These are phyloP conservation scores for Raphicerus campestris DNA, from an alignment of 2,113 vertebrate genomes.

Conservation along the genomic window DNA sequence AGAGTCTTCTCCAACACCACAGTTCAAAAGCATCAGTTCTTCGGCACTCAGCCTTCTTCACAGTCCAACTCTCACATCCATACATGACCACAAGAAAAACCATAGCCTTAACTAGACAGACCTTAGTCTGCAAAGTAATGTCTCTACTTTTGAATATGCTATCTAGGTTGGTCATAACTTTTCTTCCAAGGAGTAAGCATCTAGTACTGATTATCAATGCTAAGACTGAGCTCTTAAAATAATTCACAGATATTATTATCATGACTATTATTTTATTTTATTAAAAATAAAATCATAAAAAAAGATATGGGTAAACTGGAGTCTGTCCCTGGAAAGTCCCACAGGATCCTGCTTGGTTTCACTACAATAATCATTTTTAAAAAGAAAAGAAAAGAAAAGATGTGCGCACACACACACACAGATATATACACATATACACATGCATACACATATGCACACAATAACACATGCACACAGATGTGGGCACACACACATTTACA, in stretches of 20 bases:
- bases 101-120: too few relatives aligned
- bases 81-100: too few relatives aligned
- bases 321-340: not conserved
- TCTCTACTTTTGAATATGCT: too few relatives aligned
- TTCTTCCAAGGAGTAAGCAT: too few relatives aligned
- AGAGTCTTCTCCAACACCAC: too few relatives aligned
- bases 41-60: too few relatives aligned
- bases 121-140: too few relatives aligned
- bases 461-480: not conserved
- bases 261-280: not conserved
- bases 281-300: not conserved
- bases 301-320: not conserved
- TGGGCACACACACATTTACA: not conserved
- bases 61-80: too few relatives aligned
- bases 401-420: not conserved
- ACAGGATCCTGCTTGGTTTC: not conserved
- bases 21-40: too few relatives aligned
- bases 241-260: not conserved
- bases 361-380: not conserved
- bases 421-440: not conserved
- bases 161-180: too few relatives aligned
- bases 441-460: not conserved
- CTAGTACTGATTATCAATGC: not conserved
- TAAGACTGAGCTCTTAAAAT: not conserved
- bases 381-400: not conserved